These are phyloP conservation scores for Elaphurus davidianus DNA, from an alignment of 2,113 vertebrate species.

Conservation along the genomic window DNA sequence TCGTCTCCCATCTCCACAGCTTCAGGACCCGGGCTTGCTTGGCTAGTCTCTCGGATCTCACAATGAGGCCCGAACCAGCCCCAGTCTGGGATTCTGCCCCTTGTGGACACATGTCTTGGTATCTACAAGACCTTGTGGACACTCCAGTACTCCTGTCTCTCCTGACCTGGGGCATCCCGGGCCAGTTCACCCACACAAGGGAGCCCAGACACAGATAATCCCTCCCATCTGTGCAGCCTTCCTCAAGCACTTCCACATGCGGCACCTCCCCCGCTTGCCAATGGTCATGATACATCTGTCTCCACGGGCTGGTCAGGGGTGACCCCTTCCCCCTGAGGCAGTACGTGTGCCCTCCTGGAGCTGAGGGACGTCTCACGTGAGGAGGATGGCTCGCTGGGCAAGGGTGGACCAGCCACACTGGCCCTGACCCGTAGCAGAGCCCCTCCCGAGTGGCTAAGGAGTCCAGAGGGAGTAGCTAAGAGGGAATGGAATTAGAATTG, in stretches of 20 bases:
- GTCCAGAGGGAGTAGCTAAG: background rate
- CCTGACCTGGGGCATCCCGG: background rate
- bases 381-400: background rate
- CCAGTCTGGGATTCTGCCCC: background rate
- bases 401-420: background rate
- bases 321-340: background rate
- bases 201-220: background rate
- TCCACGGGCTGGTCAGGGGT: background rate
- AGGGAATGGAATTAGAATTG: background rate
- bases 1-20: background rate
- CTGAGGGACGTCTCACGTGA: background rate
- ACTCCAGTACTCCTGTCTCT: background rate
- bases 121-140: background rate
- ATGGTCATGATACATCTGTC: background rate
- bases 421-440: background rate
- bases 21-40: background rate
- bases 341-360: background rate
- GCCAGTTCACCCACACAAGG: background rate
- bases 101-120: background rate
- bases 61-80: background rate
- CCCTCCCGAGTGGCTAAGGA: background rate
- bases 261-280: background rate
- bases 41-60: background rate
- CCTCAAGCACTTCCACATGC: background rate
- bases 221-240: background rate